These are phyloP conservation scores for Egretta garzetta DNA, from an alignment of 2,113 vertebrate genomes.

Conservation along the genomic window DNA sequence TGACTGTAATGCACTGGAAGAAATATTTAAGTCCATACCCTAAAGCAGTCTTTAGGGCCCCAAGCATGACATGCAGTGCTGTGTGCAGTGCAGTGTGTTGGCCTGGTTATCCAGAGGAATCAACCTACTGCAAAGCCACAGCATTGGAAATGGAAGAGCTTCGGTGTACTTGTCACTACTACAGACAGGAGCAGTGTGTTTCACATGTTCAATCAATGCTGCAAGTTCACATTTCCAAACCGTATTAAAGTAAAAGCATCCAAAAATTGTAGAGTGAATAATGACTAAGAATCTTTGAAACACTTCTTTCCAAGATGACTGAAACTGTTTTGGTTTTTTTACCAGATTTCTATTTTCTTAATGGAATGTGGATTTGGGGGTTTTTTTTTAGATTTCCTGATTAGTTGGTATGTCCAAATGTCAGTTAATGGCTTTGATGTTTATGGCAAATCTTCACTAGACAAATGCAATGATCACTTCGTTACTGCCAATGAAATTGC, in stretches of 20 bases:
- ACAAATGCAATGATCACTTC: not conserved
- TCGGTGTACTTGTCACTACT: not conserved
- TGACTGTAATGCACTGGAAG: not conserved
- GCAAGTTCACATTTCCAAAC: not conserved
- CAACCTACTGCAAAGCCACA: not conserved
- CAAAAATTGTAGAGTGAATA: not conserved
- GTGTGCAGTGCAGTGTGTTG: not conserved
- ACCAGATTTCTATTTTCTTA: not conserved
- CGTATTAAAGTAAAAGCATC: not conserved
- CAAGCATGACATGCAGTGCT: not conserved
- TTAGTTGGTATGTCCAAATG: not conserved
- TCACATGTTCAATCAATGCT: not conserved
- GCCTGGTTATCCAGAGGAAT: not conserved
- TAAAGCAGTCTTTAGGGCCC: not conserved
- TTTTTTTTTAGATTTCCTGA: not conserved
- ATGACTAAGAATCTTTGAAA: not conserved
- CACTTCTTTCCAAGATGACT: not conserved
- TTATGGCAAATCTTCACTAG: not conserved
- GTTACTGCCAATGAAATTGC: not conserved
- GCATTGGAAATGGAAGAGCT: not conserved
- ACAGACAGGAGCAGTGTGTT: not conserved
- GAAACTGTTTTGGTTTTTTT: not conserved
- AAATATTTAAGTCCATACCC: not conserved
- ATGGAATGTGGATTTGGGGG: not conserved
- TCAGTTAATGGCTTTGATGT: not conserved